A percentile compares a stretch with the other conserved stretches of the same genome.
Evolutionary conservation across 2,113 vertebrate genomes (phyloP).

Genomic region (Myiopsitta monachus): DNA sequence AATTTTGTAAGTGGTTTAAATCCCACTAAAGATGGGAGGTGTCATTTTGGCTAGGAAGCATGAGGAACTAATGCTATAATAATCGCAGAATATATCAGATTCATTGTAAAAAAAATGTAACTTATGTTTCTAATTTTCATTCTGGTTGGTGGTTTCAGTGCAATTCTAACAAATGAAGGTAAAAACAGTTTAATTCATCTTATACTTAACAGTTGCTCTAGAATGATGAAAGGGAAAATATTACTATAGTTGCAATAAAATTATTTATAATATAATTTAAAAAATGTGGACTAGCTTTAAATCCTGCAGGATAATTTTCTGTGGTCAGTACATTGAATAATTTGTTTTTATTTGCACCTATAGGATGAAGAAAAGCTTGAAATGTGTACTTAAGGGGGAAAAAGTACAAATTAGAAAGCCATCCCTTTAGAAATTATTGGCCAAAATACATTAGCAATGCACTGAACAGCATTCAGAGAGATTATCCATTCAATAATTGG

Average conservation of each 20-base stretch:
- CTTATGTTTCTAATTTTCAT: background rate
- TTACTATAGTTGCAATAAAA: background rate
- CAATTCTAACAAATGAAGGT: background rate
- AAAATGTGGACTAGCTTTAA: background rate
- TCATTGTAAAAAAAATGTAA: background rate
- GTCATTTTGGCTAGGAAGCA: background rate
- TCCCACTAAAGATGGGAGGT: background rate
- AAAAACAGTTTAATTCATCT: background rate
- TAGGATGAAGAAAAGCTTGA: conserved; percentile 40
- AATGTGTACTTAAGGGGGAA: conserved; percentile 3
- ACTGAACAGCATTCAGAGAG: conserved; percentile 47
- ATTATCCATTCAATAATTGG: conserved; percentile 62
- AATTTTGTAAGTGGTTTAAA: background rate
- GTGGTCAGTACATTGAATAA: background rate
- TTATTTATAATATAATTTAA: background rate
- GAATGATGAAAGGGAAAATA: background rate
- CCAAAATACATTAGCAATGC: conserved; percentile 45
- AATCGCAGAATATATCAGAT: background rate
- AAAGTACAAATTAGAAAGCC: conserved; percentile 28
- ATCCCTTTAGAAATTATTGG: conserved; percentile 56
- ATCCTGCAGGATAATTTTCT: conserved; percentile 15
- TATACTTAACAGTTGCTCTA: background rate
- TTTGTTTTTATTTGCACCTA: conserved; percentile 31
- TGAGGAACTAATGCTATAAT: background rate
- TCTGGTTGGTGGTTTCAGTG: background rate